Conservation (phyloP, 2,797 vertebrate species). For the Rhyacichthys aspro region DNA sequence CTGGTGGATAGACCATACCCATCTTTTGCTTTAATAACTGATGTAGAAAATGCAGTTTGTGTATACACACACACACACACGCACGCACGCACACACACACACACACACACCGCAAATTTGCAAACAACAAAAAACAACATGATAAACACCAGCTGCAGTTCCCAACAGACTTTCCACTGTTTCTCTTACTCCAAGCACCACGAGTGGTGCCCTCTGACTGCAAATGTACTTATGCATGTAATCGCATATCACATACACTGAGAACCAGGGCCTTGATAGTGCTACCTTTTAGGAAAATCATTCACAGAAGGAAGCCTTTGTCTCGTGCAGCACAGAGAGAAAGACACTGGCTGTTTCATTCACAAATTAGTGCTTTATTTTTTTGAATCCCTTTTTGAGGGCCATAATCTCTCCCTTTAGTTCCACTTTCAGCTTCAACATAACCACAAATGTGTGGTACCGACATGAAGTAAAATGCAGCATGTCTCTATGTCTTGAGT, state of each 20-base stretch:
- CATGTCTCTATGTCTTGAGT: not conserved
- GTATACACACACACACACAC: too few species aligned
- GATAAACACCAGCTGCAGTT: slow-evolving; percentile 52
- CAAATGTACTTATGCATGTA: slow-evolving; percentile 52
- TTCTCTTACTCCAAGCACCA: slow-evolving; percentile 23
- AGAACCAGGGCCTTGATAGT: slow-evolving; percentile 41
- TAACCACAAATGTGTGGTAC: slow-evolving; percentile 30
- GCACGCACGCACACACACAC: slow-evolving; percentile 6
- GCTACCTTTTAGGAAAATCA: slow-evolving; percentile 64
- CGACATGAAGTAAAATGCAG: slow-evolving; percentile 22
- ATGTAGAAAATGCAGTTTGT: slow-evolving; percentile 9
- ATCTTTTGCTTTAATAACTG: slow-evolving; percentile 29
- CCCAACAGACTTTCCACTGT: slow-evolving; percentile 43
- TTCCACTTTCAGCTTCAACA: slow-evolving; percentile 43
- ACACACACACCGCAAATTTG: slow-evolving; percentile 22
- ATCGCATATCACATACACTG: slow-evolving; percentile 20
- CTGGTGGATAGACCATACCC: slow-evolving; percentile 10
- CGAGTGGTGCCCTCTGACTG: slow-evolving; percentile 41
- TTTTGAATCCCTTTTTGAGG: slow-evolving; percentile 41
- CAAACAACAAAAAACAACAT: slow-evolving; percentile 41
- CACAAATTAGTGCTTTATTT: slow-evolving; percentile 47
- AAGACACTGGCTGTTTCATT: slow-evolving; percentile 50
- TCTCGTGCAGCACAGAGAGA: slow-evolving; percentile 26
- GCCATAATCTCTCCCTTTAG: slow-evolving; percentile 65
- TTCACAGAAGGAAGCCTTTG: slow-evolving; percentile 60